Conservation (phyloP, 2,888 invertebrate genomes). For the Cryptocheilus praepositus region DNA sequence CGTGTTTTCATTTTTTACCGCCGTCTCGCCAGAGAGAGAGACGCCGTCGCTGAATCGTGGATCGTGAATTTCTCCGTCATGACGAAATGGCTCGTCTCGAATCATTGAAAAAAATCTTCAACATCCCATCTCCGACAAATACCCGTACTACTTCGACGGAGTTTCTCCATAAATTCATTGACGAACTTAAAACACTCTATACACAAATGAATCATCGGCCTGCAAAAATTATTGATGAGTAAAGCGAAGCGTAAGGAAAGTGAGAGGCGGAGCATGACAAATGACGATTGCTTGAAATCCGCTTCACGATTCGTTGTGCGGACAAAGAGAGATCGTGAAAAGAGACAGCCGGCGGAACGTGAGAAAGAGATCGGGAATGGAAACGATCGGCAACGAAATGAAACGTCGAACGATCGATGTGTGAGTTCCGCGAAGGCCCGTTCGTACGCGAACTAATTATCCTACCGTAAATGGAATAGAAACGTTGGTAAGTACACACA, state of each 20-base stretch:
- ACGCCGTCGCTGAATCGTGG: background rate
- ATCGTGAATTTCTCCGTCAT: background rate
- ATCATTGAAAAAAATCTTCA: too few relatives aligned
- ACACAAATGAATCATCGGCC: too few relatives aligned
- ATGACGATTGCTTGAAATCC: too few relatives aligned
- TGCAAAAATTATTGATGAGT: too few relatives aligned
- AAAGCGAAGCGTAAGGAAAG: too few relatives aligned
- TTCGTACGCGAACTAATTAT: conserved; percentile 57
- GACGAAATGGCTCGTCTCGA: conserved; percentile 7
- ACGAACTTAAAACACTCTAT: too few relatives aligned
- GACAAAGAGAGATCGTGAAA: too few relatives aligned
- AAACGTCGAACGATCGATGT: conserved; percentile 1
- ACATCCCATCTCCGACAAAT: too few relatives aligned
- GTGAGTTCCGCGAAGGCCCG: background rate
- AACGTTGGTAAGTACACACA: conserved; percentile 34
- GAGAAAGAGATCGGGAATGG: background rate
- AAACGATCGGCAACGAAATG: conserved; percentile 1
- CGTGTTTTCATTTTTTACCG: conserved; percentile 3
- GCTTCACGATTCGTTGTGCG: too few relatives aligned
- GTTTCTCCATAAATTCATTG: too few relatives aligned
- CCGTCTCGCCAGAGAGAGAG: background rate
- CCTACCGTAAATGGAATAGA: conserved; percentile 57
- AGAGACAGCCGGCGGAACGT: background rate
- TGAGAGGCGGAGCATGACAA: too few relatives aligned
- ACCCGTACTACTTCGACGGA: too few relatives aligned